Percentiles rank a stretch among this genome's conserved stretches.
Conservation (phyloP, 2,888 invertebrate genomes). For the Antheraea assamensis region DNA sequence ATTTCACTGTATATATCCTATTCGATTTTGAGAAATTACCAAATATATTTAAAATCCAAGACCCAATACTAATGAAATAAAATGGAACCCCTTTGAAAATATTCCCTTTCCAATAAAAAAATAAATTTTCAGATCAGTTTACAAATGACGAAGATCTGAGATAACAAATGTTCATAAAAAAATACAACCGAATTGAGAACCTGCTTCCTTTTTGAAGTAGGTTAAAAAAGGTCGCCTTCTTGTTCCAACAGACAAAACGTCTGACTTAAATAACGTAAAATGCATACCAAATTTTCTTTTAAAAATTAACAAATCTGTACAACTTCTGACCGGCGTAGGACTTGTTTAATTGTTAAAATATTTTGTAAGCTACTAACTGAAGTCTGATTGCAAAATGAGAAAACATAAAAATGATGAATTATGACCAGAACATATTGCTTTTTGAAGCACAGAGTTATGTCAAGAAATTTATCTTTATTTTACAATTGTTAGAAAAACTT, state of each 20-base stretch:
- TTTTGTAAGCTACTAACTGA: background rate
- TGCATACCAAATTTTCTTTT: background rate
- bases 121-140: too few species aligned
- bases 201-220: too few species aligned
- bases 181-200: background rate
- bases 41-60: too few species aligned
- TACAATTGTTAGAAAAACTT: too few species aligned
- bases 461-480: too few species aligned
- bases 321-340: background rate
- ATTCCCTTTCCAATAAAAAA: too few species aligned
- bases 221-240: background rate
- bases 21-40: too few species aligned
- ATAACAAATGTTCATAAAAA: background rate
- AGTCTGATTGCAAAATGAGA: background rate
- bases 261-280: background rate
- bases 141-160: background rate
- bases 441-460: too few species aligned
- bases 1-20: too few species aligned
- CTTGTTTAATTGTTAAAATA: background rate
- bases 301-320: background rate
- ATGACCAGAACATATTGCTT: background rate
- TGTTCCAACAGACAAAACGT: background rate
- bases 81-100: too few species aligned
- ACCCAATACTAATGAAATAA: too few species aligned
- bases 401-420: background rate